A percentile compares a stretch with the other conserved stretches of the same genome.
Conservation (phyloP, 2,797 vertebrate genomes). For the Hypotaenidia okinawae region DNA sequence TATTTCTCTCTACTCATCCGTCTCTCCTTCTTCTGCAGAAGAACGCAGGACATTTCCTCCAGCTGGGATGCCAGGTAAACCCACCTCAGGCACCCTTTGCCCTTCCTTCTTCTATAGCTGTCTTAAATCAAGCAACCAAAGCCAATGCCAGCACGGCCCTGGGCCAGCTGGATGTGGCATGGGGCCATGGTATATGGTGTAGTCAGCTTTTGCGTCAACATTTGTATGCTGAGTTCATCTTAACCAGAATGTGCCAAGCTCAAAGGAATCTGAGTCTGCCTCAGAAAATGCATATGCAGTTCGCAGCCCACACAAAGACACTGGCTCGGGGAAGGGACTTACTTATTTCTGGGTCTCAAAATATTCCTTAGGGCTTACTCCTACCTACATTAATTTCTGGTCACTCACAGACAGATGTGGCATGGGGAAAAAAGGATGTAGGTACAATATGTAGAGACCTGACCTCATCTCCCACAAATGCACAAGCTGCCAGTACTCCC, state of each 20-base stretch:
- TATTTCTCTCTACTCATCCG: constrained; percentile 41
- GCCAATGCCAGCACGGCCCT: not conserved
- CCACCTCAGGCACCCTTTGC: constrained; percentile 23
- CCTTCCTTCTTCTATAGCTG: not conserved
- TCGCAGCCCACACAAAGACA: not conserved
- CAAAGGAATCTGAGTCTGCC: not conserved
- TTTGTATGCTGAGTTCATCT: constrained; percentile 36
- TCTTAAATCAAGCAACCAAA: constrained; percentile 23
- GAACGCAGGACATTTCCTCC: constrained; percentile 18
- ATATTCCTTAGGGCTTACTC: not conserved
- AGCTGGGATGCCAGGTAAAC: constrained; percentile 33
- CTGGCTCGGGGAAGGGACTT: not conserved
- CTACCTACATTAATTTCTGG: not conserved
- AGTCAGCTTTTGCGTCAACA: constrained; percentile 47
- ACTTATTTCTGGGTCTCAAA: not conserved
- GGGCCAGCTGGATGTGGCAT: constrained; percentile 22
- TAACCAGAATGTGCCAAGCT: constrained; percentile 51
- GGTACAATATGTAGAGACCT: not conserved
- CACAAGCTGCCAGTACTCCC: not conserved
- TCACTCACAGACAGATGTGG: not conserved
- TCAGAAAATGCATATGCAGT: not conserved
- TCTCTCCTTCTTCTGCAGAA: constrained; percentile 27
- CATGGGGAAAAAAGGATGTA: not conserved
- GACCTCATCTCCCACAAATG: not conserved
- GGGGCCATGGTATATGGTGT: constrained; percentile 26